These are phyloP conservation scores for Danionella dracula DNA, from an alignment of 2,797 vertebrate species.

Conservation along the genomic window DNA sequence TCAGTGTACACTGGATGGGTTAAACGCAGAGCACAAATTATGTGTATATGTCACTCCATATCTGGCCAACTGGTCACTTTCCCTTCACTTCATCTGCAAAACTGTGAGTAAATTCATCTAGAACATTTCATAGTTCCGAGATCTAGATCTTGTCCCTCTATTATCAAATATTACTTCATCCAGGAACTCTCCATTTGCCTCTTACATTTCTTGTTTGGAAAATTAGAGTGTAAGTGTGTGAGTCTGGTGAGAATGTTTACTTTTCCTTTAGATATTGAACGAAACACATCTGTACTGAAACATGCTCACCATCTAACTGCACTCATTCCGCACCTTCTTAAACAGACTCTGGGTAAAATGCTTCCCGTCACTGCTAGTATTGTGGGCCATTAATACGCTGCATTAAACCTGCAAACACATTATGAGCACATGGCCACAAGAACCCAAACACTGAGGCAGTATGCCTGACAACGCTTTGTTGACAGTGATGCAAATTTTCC, in stretches of 20 bases:
- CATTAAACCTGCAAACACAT: slow-evolving; percentile 41
- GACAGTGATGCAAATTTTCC: slow-evolving; percentile 22
- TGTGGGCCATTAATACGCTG: slow-evolving; percentile 6
- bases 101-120: too few relatives aligned
- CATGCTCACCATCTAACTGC: neutral
- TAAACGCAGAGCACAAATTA: too few relatives aligned
- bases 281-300: neutral
- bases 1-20: too few relatives aligned
- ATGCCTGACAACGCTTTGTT: slow-evolving; percentile 21
- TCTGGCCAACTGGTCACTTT: too few relatives aligned
- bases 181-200: neutral
- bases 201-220: neutral
- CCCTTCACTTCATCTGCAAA: too few relatives aligned
- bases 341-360: neutral
- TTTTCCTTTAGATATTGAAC: neutral
- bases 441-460: slow-evolving; percentile 33
- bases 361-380: too few relatives aligned
- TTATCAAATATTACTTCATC: neutral
- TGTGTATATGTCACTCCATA: too few relatives aligned
- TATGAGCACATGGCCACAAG: neutral
- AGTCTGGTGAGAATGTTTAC: neutral
- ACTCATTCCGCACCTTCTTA: neutral
- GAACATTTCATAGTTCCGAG: too few relatives aligned
- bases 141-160: neutral
- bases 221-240: neutral